Base-by-base conservation (phyloP, 1,140 invertebrate species). In the Drosophila ambigua region DNA sequence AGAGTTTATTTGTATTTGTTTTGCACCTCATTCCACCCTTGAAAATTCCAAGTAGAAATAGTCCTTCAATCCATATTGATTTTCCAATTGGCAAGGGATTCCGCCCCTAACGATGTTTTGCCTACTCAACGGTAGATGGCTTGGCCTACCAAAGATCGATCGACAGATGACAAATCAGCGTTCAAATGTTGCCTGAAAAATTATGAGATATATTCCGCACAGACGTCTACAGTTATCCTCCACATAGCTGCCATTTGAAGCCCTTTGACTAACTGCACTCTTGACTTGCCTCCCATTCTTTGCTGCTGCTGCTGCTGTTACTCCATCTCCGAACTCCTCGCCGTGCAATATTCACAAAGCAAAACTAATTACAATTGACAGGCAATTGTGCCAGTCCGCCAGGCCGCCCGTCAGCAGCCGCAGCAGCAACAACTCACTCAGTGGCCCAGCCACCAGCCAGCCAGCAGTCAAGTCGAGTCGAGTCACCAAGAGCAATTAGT, bases 311-410 rank as follows among this genome's bases (percentile, higher is more conserved):
- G 44, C 48, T 53, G 20, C 5, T 44, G 13, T 3, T 5, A 5
- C 35, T 16, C 24, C 44, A 45, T n/a, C 31, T 26, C 16, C 35
- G 4, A 45, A 11, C 20, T 20, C 20, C 20, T 45, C 24, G 24
- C 48, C 20, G 20, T 50, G 35, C 39, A 54, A 52, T 88, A 81
- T 41, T 73, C 85, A 85, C 81, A 85, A 72, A 80, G 80, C 84
- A 90, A 72, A 90, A 89, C 84, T 90, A 90, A 89, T 90, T 89
- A 81, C 84, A 90, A 89, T 90, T 87, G 85, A 90, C 84, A 89
- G 85, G 87, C 79, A 88, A 85, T 82, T 85, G 81, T 87, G 83
- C 68, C 77, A 82, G 69, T 28, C 49, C 46, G 28, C 23, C 59
- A 82, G 69, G 24, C 49, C 46, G 28, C 23, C 59, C 41, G 28